Conservation (phyloP, 2,797 vertebrate genomes). For the Catamblyrhynchus diadema region DNA sequence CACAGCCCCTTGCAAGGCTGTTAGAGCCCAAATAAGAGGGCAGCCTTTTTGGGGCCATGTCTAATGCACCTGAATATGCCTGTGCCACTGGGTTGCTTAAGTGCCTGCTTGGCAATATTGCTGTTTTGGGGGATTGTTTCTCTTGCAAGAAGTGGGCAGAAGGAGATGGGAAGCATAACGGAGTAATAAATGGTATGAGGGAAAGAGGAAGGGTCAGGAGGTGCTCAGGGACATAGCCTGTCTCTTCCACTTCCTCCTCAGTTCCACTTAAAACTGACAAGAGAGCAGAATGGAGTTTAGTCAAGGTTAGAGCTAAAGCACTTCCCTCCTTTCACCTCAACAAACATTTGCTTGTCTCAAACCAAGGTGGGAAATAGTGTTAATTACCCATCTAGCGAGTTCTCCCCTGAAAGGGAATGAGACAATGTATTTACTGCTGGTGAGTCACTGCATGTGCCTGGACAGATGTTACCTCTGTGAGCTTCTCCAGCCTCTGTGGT, state of each 20-base stretch:
- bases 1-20: not conserved
- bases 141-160: not conserved
- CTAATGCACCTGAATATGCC: not conserved
- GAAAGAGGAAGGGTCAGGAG: not conserved
- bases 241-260: not conserved
- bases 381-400: not conserved
- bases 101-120: not conserved
- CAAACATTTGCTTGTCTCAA: not conserved
- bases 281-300: not conserved
- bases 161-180: not conserved
- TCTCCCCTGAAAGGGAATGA: not conserved
- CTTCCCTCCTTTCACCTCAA: not conserved
- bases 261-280: not conserved
- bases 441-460: not conserved
- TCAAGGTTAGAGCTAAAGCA: not conserved
- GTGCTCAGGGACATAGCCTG: not conserved
- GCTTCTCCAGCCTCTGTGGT: not conserved
- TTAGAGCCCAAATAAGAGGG: not conserved
- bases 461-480: not conserved
- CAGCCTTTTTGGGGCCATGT: not conserved
- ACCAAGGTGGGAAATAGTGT: not conserved
- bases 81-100: not conserved
- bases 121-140: not conserved
- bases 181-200: not conserved
- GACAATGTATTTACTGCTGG: not conserved